Conservation (phyloP, 2,888 invertebrate genomes). For the Orthonychiurus folsomi region DNA sequence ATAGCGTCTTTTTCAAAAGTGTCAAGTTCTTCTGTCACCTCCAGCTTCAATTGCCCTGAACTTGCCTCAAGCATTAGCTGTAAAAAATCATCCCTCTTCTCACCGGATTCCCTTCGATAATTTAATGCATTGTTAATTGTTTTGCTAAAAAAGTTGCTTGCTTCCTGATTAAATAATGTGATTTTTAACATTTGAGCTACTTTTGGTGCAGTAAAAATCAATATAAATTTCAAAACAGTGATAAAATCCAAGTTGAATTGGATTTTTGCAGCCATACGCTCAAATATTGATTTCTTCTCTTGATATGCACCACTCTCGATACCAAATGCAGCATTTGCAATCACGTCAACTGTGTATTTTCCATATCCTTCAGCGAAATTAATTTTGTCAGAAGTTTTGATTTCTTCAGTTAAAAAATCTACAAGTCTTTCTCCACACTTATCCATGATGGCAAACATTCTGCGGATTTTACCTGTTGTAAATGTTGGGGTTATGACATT, state of each 20-base stretch:
- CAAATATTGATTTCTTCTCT: too few relatives aligned
- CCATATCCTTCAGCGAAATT: too few relatives aligned
- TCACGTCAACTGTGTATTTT: too few relatives aligned
- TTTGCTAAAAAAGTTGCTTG: neutral
- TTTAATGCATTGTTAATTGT: neutral
- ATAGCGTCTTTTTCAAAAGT: slow-evolving; percentile 28
- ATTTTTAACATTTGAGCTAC: neutral
- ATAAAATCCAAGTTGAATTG: neutral
- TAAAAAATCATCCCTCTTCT: slow-evolving; percentile 24
- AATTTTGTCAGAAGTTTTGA: too few relatives aligned
- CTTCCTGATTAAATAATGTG: neutral
- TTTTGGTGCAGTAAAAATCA: neutral
- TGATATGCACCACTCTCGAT: too few relatives aligned
- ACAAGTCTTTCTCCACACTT: too few relatives aligned
- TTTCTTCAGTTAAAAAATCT: too few relatives aligned
- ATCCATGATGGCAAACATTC: too few relatives aligned
- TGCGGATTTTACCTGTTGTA: too few relatives aligned
- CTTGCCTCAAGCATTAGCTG: slow-evolving; percentile 25
- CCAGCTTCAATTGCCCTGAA: slow-evolving; percentile 19
- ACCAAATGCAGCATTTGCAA: too few relatives aligned
- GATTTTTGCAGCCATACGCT: too few relatives aligned
- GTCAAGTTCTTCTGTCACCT: slow-evolving; percentile 14
- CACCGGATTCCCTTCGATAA: neutral
- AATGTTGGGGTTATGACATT: too few relatives aligned
- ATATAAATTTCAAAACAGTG: neutral